Conservation (phyloP, 2,888 invertebrate genomes). For the Lepeophtheirus nordmannii region DNA sequence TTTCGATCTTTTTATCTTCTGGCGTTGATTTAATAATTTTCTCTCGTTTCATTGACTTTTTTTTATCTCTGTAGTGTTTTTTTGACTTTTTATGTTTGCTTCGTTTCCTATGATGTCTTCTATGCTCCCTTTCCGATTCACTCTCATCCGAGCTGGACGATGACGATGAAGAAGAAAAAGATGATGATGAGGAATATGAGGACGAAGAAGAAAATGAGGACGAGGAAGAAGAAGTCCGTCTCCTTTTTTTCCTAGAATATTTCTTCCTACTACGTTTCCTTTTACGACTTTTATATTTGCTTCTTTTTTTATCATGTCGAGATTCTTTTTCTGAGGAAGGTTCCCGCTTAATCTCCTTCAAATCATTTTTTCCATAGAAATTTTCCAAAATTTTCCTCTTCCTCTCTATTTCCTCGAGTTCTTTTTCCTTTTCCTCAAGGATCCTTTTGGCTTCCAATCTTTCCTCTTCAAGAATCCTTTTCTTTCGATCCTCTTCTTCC, state of each 20-base stretch:
- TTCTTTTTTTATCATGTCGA: slow-evolving; percentile 18
- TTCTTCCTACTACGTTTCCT: slow-evolving; percentile 10
- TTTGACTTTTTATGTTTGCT: not conserved
- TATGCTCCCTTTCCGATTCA: slow-evolving; percentile 5
- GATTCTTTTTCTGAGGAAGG: not conserved
- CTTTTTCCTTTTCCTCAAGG: slow-evolving; percentile 20
- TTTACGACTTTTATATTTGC: slow-evolving; percentile 21
- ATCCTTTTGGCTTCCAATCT: slow-evolving; percentile 13
- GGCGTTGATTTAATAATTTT: not conserved
- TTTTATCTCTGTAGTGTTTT: slow-evolving; percentile 1
- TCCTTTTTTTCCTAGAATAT: slow-evolving; percentile 16
- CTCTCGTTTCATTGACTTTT: not conserved
- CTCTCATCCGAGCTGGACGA: not conserved
- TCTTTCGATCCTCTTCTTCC: slow-evolving; percentile 19
- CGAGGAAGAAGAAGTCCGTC: not conserved
- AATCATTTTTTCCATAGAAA: slow-evolving; percentile 6
- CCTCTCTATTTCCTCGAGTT: slow-evolving; percentile 24
- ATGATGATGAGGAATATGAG: not conserved
- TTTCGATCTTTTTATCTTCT: not conserved
- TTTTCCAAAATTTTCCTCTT: slow-evolving; percentile 18
- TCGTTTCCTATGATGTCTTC: not conserved
- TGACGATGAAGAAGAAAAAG: not conserved
- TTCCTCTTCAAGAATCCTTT: slow-evolving; percentile 8
- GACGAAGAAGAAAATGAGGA: not conserved
- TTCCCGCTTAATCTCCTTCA: not conserved